These are phyloP conservation scores for human DNA, from an alignment of 2,113 vertebrate species.

Conservation along the genomic window DNA sequence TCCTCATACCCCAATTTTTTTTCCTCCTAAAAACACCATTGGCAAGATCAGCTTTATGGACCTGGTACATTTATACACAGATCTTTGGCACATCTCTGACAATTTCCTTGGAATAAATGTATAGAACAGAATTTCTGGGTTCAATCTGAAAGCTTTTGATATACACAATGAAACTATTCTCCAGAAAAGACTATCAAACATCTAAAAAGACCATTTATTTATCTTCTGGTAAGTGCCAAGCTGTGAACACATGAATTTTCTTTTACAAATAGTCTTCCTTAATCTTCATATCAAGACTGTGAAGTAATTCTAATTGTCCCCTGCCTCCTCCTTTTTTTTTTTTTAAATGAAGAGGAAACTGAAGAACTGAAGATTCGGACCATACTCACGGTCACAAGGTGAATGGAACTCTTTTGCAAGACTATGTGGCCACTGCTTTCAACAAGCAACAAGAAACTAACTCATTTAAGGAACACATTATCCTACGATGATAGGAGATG, in stretches of 20 bases:
- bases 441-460: neutral
- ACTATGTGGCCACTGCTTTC: neutral
- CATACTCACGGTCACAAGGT: neutral
- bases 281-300: neutral
- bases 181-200: neutral
- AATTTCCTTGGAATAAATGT: neutral
- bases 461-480: conserved; percentile 8
- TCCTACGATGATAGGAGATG: neutral
- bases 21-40: neutral
- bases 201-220: neutral
- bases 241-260: neutral
- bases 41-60: neutral
- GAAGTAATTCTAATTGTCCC: neutral
- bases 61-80: neutral
- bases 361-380: neutral
- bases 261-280: neutral
- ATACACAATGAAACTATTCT: neutral
- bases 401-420: neutral
- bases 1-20: neutral
- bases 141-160: neutral
- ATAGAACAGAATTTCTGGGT: neutral
- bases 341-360: neutral
- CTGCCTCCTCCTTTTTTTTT: neutral
- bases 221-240: neutral
- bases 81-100: neutral